Evolutionary conservation across 2,888 invertebrate species (phyloP), one percentile per base, ranked within the genome.

Genomic region (Sicus ferrugineus): DNA sequence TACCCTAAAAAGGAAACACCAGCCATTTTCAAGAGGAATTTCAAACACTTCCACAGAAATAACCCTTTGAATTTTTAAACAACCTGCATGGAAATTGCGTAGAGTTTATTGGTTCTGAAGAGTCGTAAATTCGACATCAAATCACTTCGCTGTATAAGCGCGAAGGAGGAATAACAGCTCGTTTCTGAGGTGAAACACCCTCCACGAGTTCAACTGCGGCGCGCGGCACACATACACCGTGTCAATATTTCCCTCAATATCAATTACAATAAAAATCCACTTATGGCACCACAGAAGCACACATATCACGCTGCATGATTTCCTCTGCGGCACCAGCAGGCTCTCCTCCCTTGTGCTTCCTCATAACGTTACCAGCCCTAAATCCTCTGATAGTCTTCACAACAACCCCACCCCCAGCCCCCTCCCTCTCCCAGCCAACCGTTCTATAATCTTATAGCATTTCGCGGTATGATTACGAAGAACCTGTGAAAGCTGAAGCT

Each of bases 251-350:
- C 75, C 70, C 77, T 62, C 77, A 79, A 83, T 82, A 84, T 82
- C 84, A 80, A 82, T 84, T 82, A 82, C 82, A 83, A 81, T 83
- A 80, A 82, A 81, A 81, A 81, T 75, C 81, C 80, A 82, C 80
- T 83, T 81, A 81, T 77, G 75, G 79, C 77, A 78, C 78, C 80
- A 79, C 80, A 80, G 79, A 81, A 80, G 80, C 77, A 74, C 74
- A 42, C 14, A 9, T n/a, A 4, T 7, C 42, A 42, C 9, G 42
- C 16, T n/a, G 4, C 42, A 42, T n/a, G 42, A 4, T 42, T 42
- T 59, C 2, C 23, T 9, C 19, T 19, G 5, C 16, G 30, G 4
- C 16, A 9, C 19, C 50, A 3, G 21, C n/a, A 19, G 21, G 21
- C 42, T 50, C 50, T 50, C n/a, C 23, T 34, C 38, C 11, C 38